Evolutionary conservation across 2,888 invertebrate species (phyloP).

Genomic region (Agonopterix alstromeriana): DNA sequence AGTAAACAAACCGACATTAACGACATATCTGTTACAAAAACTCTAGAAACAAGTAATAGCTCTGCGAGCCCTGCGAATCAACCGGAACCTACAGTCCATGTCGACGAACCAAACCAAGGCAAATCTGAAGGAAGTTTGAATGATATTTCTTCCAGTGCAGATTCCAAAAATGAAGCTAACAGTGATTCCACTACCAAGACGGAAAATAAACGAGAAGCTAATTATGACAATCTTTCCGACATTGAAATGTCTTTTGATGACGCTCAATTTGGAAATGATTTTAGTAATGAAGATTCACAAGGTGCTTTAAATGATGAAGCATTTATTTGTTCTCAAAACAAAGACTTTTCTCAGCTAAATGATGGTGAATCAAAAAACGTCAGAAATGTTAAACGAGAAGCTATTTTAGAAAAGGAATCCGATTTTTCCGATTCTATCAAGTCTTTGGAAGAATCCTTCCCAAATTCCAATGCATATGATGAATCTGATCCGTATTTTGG

Average conservation of each 20-base stretch:
- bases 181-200: constrained; percentile 29
- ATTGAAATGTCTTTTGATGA: constrained; percentile 23
- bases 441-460: constrained; percentile 64
- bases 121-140: constrained; percentile 23
- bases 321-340: constrained; percentile 32
- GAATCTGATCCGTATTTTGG: constrained; percentile 33
- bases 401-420: constrained; percentile 22
- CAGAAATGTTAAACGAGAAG: constrained; percentile 34
- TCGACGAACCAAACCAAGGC: constrained; percentile 17
- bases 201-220: constrained; percentile 55
- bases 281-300: constrained; percentile 20
- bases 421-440: constrained; percentile 42
- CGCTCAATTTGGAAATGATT: constrained; percentile 24
- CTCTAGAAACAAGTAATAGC: constrained; percentile 22
- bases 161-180: constrained; percentile 24
- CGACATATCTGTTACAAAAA: constrained; percentile 30
- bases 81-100: constrained; percentile 22
- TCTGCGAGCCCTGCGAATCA: constrained; percentile 25
- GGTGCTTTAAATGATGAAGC: constrained; percentile 30
- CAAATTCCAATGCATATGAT: constrained; percentile 39
- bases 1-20: constrained; percentile 27
- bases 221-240: constrained; percentile 22
- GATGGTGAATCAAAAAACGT: constrained; percentile 25
- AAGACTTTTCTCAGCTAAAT: constrained; percentile 33
- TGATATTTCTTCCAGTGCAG: constrained; percentile 15